Evolutionary conservation across 2,797 vertebrate species (phyloP).

Genomic region (Gobio occitaniae): DNA sequence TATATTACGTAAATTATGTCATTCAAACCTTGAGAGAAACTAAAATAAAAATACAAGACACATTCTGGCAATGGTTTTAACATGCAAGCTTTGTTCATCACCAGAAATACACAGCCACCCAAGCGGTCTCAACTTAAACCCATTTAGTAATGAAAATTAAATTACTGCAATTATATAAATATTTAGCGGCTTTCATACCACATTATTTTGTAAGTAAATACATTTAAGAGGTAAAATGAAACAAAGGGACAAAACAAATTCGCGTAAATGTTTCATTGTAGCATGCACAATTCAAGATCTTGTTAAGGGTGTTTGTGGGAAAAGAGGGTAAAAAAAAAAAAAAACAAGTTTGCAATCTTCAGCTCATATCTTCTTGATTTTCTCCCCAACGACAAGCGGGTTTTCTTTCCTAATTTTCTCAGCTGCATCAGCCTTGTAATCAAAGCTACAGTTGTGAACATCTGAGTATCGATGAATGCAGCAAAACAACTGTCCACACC

Average conservation of each 20-base stretch:
- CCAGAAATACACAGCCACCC: slow-evolving; percentile 81
- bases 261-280: slow-evolving; percentile 79
- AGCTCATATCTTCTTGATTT: slow-evolving; percentile 90
- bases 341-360: slow-evolving; percentile 78
- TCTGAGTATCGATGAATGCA: slow-evolving; percentile 89
- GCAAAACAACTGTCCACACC: slow-evolving; percentile 89
- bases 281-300: slow-evolving; percentile 83
- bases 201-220: slow-evolving; percentile 59
- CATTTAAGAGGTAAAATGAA: slow-evolving; percentile 55
- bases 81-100: slow-evolving; percentile 76
- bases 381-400: slow-evolving; percentile 88
- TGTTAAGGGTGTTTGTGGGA: slow-evolving; percentile 67
- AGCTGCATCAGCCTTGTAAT: slow-evolving; percentile 91
- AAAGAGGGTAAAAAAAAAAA: slow-evolving; percentile 69
- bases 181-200: slow-evolving; percentile 78
- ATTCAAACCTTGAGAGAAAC: slow-evolving; percentile 78
- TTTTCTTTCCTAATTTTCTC: slow-evolving; percentile 94
- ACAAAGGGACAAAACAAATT: slow-evolving; percentile 70
- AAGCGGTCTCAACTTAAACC: slow-evolving; percentile 77
- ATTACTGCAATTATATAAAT: slow-evolving; percentile 79
- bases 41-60: slow-evolving; percentile 61
- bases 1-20: slow-evolving; percentile 75
- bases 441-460: slow-evolving; percentile 88
- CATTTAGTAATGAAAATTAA: slow-evolving; percentile 81
- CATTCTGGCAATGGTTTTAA: slow-evolving; percentile 71